Base-by-base conservation (phyloP, 53 echinoderm and acorn worm genomes). In the Luidia sarsii region DNA sequence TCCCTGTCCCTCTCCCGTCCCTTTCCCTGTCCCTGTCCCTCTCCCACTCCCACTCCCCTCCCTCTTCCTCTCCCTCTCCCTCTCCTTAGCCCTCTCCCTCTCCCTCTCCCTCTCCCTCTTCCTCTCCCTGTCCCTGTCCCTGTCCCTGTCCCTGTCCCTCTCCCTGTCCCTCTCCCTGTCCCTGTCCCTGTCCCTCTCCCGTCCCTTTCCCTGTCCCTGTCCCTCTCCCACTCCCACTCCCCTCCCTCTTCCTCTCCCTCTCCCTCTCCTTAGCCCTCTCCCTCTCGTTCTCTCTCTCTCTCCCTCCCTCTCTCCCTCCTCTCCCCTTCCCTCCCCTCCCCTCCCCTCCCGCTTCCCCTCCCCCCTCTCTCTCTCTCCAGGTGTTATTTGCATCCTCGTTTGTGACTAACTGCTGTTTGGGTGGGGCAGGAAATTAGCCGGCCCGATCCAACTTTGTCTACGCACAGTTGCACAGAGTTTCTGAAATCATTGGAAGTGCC, bases 361-460 rank as follows among this genome's bases (percentile, higher is more conserved):
- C 52, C 18, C 52, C 52, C 52, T 4, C 38, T 37, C 33, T 1
- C 24, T 24, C 25, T 41, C 2, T 3, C 35, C 21, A 2, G 35
- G 35, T 69, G 30, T 69, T 49, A 8, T 16, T 46, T 31, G 16
- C 30, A 52, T 10, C 16, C 4, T 4, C 8, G 16, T 8, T 50
- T 41, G 28, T 67, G 67, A 67, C 67, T 67, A 67, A 67, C 46
- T 7, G 22, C 20, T 15, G 6, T 67, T 67, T 43, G 45, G 67
- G 67, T 24, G 45, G 23, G 45, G 67, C 67, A 67, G 67, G 28
- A 67, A 20, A 45, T 67, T 36, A 64, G 8, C 15, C 38, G 64
- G 20, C 64, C 23, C 54, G 35, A 30, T 53, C n/a, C n/a, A n/a
- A n/a, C n/a, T n/a, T n/a, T n/a, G n/a, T n/a, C n/a, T n/a, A n/a